Evolutionary conservation across 2,888 invertebrate species (phyloP).

Genomic region (Pilophorus perplexus): DNA sequence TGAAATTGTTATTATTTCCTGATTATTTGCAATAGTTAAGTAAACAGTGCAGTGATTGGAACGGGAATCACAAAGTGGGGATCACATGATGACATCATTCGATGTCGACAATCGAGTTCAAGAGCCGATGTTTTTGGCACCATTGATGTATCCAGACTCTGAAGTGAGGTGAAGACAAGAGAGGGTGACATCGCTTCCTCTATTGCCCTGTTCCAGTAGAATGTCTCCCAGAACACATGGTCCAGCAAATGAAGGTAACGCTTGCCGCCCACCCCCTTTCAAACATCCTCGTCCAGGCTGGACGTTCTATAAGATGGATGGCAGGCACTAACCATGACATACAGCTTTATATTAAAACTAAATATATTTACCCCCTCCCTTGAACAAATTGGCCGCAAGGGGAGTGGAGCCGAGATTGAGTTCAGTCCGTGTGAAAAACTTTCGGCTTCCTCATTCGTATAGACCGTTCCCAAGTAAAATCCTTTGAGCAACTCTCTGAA

Average conservation of each 20-base stretch:
- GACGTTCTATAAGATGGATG: slow-evolving; percentile 18
- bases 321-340: slow-evolving; percentile 25
- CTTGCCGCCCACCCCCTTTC: not conserved
- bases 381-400: slow-evolving; percentile 18
- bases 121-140: too few species aligned
- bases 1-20: too few species aligned
- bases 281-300: not conserved
- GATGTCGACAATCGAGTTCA: too few species aligned
- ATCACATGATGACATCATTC: too few species aligned
- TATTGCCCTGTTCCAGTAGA: slow-evolving; percentile 26
- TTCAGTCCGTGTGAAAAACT: not conserved
- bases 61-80: too few species aligned
- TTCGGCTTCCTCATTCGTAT: not conserved
- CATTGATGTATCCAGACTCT: too few species aligned
- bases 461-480: too few species aligned
- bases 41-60: too few species aligned
- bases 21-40: too few species aligned
- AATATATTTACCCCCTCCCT: slow-evolving; percentile 29
- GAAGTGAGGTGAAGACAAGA: too few species aligned
- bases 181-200: not conserved
- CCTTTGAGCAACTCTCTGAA: too few species aligned
- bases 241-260: slow-evolving; percentile 21
- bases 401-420: slow-evolving; percentile 16
- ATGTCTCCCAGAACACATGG: slow-evolving; percentile 17
- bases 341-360: slow-evolving; percentile 36